Conservation (phyloP, 2,888 invertebrate genomes). For the Drosophila colorata region DNA sequence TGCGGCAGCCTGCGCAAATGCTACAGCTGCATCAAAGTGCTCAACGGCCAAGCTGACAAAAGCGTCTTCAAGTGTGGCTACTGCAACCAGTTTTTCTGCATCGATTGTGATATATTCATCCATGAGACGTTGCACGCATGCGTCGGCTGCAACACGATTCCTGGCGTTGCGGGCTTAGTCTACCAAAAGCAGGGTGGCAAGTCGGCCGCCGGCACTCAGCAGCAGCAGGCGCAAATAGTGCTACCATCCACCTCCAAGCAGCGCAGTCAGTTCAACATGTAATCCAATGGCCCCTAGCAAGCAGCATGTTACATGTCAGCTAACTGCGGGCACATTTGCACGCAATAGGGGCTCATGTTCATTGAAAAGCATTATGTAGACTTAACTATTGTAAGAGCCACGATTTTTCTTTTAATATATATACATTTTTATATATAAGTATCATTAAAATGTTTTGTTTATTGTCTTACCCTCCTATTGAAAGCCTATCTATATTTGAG, state of each 20-base stretch:
- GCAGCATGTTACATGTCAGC: not conserved
- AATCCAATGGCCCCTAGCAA: not conserved
- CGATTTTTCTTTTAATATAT: constrained; percentile 20
- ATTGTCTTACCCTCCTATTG: not conserved
- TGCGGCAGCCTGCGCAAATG: constrained; percentile 87
- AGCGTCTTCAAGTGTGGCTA: constrained; percentile 93
- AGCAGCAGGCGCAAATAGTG: constrained; percentile 12
- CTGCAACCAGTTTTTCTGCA: constrained; percentile 93
- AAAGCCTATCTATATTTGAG: not conserved
- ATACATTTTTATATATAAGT: constrained; percentile 1
- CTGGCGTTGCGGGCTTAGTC: constrained; percentile 79
- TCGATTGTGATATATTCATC: constrained; percentile 97
- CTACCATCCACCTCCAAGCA: constrained; percentile 50
- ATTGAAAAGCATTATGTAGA: not conserved
- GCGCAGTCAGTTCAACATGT: constrained; percentile 42
- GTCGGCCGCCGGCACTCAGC: constrained; percentile 16
- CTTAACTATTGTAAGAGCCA: constrained; percentile 12
- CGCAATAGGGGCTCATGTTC: not conserved
- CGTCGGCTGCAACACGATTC: constrained; percentile 95
- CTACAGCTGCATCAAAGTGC: constrained; percentile 91
- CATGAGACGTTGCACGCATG: constrained; percentile 98
- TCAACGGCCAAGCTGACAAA: constrained; percentile 88
- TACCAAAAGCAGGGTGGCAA: constrained; percentile 74
- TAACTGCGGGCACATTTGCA: not conserved
- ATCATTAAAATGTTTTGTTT: constrained; percentile 1